Evolutionary conservation across 2,888 invertebrate species (phyloP).

Genomic region (Stenurella melanura): DNA sequence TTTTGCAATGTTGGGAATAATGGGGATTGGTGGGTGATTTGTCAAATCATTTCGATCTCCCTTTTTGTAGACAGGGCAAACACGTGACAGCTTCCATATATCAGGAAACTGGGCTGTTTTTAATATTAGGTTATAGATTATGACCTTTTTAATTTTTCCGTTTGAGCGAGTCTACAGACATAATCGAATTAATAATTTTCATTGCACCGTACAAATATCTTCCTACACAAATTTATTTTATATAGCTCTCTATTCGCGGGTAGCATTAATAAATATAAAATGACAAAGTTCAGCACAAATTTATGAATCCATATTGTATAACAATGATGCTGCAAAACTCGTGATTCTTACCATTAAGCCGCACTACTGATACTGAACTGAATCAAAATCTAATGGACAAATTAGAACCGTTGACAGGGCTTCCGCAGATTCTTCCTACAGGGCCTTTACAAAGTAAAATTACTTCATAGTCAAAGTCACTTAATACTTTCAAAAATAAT

Average conservation of each 20-base stretch:
- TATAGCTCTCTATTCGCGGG: not conserved
- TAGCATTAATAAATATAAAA: not conserved
- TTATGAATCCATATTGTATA: not conserved
- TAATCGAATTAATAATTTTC: conserved; percentile 29
- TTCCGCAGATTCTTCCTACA: too few relatives aligned
- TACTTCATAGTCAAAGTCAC: too few relatives aligned
- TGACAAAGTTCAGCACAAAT: not conserved
- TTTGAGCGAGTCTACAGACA: not conserved
- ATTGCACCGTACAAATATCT: conserved; percentile 3
- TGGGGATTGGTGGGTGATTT: too few relatives aligned
- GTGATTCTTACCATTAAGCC: not conserved
- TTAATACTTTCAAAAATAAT: too few relatives aligned
- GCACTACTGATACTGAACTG: not conserved
- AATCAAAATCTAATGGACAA: not conserved
- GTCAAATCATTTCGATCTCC: too few relatives aligned
- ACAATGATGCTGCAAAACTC: not conserved
- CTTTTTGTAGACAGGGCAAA: too few relatives aligned
- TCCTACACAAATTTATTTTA: conserved; percentile 19
- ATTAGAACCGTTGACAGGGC: too few relatives aligned
- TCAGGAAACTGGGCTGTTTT: too few relatives aligned
- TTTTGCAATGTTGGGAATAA: too few relatives aligned
- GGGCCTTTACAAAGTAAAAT: too few relatives aligned
- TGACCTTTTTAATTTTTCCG: conserved; percentile 21
- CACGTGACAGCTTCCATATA: too few relatives aligned
- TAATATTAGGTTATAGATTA: not conserved